Base-by-base conservation (phyloP, 2,888 invertebrate species). In the Hesperia comma region DNA sequence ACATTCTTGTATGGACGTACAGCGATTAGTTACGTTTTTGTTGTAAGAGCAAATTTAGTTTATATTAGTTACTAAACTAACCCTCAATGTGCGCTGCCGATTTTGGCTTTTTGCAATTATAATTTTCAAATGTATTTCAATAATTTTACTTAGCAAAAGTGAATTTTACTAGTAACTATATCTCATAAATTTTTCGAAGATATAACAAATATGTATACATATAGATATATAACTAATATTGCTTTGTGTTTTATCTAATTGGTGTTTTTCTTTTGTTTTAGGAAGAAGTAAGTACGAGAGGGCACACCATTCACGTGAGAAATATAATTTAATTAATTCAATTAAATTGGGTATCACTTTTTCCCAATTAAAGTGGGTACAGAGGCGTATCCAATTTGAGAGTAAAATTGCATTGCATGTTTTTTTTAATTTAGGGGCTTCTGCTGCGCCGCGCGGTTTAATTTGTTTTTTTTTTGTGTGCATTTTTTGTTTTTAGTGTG, bases 241-340 rank as follows among this genome's bases (percentile, higher is more conserved):
- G 1, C 26, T 17, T 43, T 43, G 37, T 33, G 26, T 15, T n/a
- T 57, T 49, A 49, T 84, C 57, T 64, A 64, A 64, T 64, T 64
- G 51, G 51, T 43, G 21, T 58, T 58, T 89, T 71, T 89, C 82
- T 83, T 84, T 93, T 93, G 93, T 93, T 93, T 73, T 83, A 93
- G 93, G 93, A 88, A 80, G 93, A 93, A 93, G 93, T 93, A 93
- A 93, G 93, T 93, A 93, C 90, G 88, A 81, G 87, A 75, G 82
- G 74, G 87, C 88, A 88, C 85, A 83, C 80, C 79, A 75, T 79
- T 72, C 84, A 88, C 81, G 91, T 91, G 90, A 91, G 91, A 84
- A 78, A 79, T 67, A 33, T 82, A 80, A 82, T 85, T 66, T 12
- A 43, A 60, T 43, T 66, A 60, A 60, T 60, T 53, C 56, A 57